Percentiles rank a stretch among this genome's conserved stretches.
phyloP scores from a whole-genome alignment of 92 coral and sea anemone species.

The Paragorgia papillata region DNA sequence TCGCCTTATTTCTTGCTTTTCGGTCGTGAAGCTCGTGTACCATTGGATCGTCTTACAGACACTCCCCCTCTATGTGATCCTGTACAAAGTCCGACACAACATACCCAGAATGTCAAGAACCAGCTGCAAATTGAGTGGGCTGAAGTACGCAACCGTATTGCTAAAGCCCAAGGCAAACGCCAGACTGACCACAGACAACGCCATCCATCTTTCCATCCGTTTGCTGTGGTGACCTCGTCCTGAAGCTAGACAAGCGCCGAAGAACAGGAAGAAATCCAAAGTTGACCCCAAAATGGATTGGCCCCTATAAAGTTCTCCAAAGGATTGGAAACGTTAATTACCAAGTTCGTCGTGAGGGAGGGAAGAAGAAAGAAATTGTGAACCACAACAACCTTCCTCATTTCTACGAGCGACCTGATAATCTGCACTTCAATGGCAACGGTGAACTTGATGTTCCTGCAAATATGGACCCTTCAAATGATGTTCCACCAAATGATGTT shows the following conservation, averaged over 20 bases:
- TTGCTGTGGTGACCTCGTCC: not conserved
- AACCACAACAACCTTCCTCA: not conserved
- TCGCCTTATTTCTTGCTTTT: not conserved
- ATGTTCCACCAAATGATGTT: too few relatives aligned
- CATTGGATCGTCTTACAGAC: not conserved
- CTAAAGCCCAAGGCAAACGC: not conserved
- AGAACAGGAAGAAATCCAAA: not conserved
- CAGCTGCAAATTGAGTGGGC: not conserved
- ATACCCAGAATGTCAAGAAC: not conserved
- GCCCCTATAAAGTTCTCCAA: not conserved
- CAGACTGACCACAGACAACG: not conserved
- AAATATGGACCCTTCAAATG: too few relatives aligned
- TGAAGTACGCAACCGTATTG: not conserved
- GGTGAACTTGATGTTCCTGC: not conserved
- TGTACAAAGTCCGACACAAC: not conserved
- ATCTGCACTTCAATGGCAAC: not conserved
- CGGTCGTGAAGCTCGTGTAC: not conserved
- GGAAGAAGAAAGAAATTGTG: not conserved
- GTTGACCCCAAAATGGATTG: not conserved
- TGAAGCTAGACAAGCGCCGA: not conserved
- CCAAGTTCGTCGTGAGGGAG: not conserved
- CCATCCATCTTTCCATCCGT: constrained; percentile 5
- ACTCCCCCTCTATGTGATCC: not conserved
- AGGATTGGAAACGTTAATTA: not conserved
- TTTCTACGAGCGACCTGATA: not conserved